These are phyloP conservation scores for Saguinus imperator DNA, from an alignment of 2,113 vertebrate species.

Conservation along the genomic window DNA sequence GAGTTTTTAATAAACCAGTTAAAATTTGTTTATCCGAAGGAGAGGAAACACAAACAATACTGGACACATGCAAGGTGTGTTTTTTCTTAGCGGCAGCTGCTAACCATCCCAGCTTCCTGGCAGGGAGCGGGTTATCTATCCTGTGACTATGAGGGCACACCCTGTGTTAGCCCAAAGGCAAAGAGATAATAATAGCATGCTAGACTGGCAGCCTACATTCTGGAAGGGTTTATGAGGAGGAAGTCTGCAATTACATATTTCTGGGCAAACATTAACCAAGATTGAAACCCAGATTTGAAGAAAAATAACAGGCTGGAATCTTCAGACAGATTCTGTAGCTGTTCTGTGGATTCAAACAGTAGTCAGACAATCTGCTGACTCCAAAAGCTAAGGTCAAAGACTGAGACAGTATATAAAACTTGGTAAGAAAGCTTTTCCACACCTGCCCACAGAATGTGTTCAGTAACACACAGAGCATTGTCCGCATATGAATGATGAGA, in stretches of 20 bases:
- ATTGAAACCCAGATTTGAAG: conserved; percentile 85
- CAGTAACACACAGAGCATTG: conserved; percentile 27
- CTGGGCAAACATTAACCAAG: conserved; percentile 94
- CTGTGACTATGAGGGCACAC: conserved; percentile 71
- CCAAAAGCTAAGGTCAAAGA: conserved; percentile 46
- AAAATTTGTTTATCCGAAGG: conserved; percentile 3
- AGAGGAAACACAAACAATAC: neutral
- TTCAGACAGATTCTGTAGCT: conserved; percentile 70
- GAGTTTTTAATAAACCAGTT: conserved; percentile 11
- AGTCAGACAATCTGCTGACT: conserved; percentile 8
- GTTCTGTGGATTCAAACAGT: conserved; percentile 72
- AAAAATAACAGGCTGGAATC: conserved; percentile 83
- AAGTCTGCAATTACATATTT: conserved; percentile 94
- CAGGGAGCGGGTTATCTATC: conserved; percentile 79
- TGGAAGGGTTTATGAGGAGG: conserved; percentile 92
- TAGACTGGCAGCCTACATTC: conserved; percentile 84
- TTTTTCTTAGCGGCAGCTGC: conserved; percentile 42
- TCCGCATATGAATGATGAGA: conserved; percentile 32
- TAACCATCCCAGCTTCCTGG: conserved; percentile 43
- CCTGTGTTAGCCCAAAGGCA: conserved; percentile 80
- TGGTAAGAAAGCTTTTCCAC: conserved; percentile 21
- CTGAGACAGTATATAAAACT: neutral
- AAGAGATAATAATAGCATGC: conserved; percentile 83
- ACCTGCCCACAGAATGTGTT: neutral
- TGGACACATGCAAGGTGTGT: neutral